These are phyloP conservation scores for Troides aeacus DNA, from an alignment of 2,888 invertebrate genomes.

Conservation along the genomic window DNA sequence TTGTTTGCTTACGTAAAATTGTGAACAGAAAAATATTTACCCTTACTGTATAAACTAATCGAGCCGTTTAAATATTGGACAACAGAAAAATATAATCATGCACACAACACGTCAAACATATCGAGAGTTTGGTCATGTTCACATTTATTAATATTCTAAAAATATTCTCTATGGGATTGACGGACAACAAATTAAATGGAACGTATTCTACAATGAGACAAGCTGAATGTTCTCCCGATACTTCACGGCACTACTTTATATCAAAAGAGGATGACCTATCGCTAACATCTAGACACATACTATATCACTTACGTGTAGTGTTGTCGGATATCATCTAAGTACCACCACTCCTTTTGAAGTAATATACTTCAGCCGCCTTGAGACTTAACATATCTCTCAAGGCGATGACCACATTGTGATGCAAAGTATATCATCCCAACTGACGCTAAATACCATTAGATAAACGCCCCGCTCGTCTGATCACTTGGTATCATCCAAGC, in stretches of 20 bases:
- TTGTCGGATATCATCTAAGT: too few species aligned
- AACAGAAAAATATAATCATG: conserved; percentile 4
- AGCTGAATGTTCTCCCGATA: background rate
- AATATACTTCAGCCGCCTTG: too few species aligned
- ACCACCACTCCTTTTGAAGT: too few species aligned
- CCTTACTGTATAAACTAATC: conserved; percentile 20
- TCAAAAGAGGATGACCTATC: too few species aligned
- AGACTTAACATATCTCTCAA: too few species aligned
- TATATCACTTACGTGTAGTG: too few species aligned
- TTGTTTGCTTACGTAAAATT: conserved; percentile 24
- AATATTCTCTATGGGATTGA: background rate
- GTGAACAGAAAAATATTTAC: conserved; percentile 18
- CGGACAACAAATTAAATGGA: background rate
- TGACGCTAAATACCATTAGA: too few species aligned
- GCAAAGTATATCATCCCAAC: too few species aligned
- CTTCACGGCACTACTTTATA: background rate
- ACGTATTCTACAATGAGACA: background rate
- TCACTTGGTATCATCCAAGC: too few species aligned
- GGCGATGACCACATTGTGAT: too few species aligned
- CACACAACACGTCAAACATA: conserved; percentile 7
- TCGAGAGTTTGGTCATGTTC: background rate
- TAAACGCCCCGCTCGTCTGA: too few species aligned
- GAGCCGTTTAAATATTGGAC: conserved; percentile 20
- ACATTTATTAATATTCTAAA: background rate
- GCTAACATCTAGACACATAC: too few species aligned